Evolutionary conservation across 2,888 invertebrate species (phyloP).

Genomic region (Volucella zonaria): DNA sequence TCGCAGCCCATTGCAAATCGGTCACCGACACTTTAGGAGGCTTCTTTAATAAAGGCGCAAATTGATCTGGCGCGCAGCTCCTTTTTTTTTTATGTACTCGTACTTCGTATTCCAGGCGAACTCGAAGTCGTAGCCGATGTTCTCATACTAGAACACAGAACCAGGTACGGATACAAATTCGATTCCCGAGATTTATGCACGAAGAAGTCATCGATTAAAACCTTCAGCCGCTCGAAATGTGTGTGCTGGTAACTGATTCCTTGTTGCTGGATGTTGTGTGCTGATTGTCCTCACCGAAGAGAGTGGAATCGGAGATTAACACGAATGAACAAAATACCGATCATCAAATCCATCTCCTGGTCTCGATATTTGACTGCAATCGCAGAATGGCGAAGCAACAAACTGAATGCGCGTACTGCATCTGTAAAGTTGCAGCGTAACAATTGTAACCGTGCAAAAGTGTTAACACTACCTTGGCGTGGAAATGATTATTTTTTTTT

Average conservation of each 20-base stretch:
- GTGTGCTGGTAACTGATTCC: slow-evolving; percentile 13
- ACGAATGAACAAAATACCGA: slow-evolving; percentile 70
- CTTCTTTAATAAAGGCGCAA: slow-evolving; percentile 67
- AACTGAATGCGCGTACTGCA: slow-evolving; percentile 17
- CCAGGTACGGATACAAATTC: slow-evolving; percentile 50
- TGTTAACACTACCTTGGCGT: slow-evolving; percentile 50
- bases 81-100: slow-evolving; percentile 9
- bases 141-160: slow-evolving; percentile 30
- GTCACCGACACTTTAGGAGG: slow-evolving; percentile 68
- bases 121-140: slow-evolving; percentile 5
- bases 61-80: slow-evolving; percentile 70
- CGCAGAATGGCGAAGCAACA: slow-evolving; percentile 23
- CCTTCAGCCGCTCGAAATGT: slow-evolving; percentile 31
- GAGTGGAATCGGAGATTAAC: slow-evolving; percentile 60
- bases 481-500: slow-evolving; percentile 5
- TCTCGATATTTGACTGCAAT: slow-evolving; percentile 54
- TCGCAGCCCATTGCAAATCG: slow-evolving; percentile 62
- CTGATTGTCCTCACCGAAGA: slow-evolving; percentile 36
- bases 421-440: slow-evolving; percentile 48
- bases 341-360: slow-evolving; percentile 54
- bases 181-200: slow-evolving; percentile 66
- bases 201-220: slow-evolving; percentile 71
- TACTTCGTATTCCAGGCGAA: neutral
- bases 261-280: slow-evolving; percentile 24
- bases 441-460: slow-evolving; percentile 64